These are phyloP conservation scores for Drosophila burlai DNA, from an alignment of 1,140 invertebrate genomes.

Conservation along the genomic window DNA sequence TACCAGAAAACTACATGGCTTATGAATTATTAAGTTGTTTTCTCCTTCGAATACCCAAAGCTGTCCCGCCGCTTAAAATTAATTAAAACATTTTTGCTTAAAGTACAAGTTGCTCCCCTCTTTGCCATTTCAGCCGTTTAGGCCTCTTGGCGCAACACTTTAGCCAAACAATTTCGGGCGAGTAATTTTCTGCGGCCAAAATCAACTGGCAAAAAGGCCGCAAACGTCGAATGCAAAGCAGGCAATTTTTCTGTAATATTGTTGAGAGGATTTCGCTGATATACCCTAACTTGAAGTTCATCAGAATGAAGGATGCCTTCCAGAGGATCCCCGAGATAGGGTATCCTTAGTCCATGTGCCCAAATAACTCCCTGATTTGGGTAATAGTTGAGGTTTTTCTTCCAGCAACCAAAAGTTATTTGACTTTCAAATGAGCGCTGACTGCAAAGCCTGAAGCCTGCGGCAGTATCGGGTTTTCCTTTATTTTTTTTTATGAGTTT, in stretches of 20 bases:
- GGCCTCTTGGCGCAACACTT: slow-evolving; percentile 57
- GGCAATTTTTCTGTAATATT: slow-evolving; percentile 60
- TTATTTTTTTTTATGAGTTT: slow-evolving; percentile 71
- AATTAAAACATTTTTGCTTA: slow-evolving; percentile 83
- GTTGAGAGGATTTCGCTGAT: slow-evolving; percentile 27
- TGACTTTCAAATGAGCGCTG: slow-evolving; percentile 80
- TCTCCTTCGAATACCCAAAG: slow-evolving; percentile 12
- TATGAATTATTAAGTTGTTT: slow-evolving; percentile 81
- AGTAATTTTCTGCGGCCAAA: slow-evolving; percentile 70
- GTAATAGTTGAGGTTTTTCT: slow-evolving; percentile 65
- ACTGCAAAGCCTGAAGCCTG: slow-evolving; percentile 45
- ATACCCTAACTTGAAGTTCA: slow-evolving; percentile 20
- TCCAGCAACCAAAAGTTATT: slow-evolving; percentile 60
- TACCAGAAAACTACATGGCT: slow-evolving; percentile 25
- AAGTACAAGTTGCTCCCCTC: slow-evolving; percentile 55
- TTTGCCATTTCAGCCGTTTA: slow-evolving; percentile 32
- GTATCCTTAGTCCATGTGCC: slow-evolving; percentile 35
- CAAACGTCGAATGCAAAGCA: slow-evolving; percentile 72
- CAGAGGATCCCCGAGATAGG: slow-evolving; percentile 18
- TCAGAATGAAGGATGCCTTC: neutral
- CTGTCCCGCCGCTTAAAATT: slow-evolving; percentile 45
- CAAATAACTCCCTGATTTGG: slow-evolving; percentile 46
- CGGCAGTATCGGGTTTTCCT: slow-evolving; percentile 40
- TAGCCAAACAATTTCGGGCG: slow-evolving; percentile 66
- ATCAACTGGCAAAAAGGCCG: slow-evolving; percentile 65